phyloP scores from a whole-genome alignment of 1,140 invertebrate species.

The Cardiocondyla obscurior region DNA sequence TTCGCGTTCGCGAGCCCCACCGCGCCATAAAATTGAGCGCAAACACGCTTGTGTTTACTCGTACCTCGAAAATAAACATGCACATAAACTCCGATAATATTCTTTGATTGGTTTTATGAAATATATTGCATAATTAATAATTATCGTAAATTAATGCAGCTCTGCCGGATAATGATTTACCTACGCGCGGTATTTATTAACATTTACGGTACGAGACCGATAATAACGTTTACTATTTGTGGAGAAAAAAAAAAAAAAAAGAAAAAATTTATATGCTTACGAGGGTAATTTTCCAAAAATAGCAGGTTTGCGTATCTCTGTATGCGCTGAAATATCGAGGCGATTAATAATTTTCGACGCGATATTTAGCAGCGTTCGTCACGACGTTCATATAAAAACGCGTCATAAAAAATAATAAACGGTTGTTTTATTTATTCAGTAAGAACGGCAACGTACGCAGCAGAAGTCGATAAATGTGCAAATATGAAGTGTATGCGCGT shows the following conservation, averaged over 20 bases:
- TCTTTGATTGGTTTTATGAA: conserved; percentile 21
- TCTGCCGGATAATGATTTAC: not conserved
- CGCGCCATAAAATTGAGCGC: conserved; percentile 34
- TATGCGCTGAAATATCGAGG: not conserved
- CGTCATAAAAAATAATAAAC: conserved; percentile 29
- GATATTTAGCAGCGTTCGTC: conserved; percentile 5
- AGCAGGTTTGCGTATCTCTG: not conserved
- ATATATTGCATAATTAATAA: conserved; percentile 36
- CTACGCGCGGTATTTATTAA: not conserved
- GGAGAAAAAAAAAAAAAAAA: not conserved
- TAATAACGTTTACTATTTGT: conserved; percentile 9
- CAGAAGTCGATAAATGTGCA: conserved; percentile 24
- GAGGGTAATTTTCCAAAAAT: conserved; percentile 1
- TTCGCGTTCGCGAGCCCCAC: conserved; percentile 19
- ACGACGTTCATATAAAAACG: not conserved
- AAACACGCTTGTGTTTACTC: not conserved
- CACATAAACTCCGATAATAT: conserved; percentile 17
- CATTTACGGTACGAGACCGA: not conserved
- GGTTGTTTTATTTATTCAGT: conserved; percentile 31
- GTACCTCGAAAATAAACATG: not conserved
- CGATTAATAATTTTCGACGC: conserved; percentile 5
- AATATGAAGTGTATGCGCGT: conserved; percentile 8
- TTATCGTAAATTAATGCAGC: not conserved
- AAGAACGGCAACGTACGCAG: conserved; percentile 8
- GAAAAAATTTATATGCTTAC: not conserved